Percentiles rank a stretch among this genome's conserved stretches.
phyloP scores from a whole-genome alignment of 2,797 vertebrate genomes.

The Coregonus ussuriensis region DNA sequence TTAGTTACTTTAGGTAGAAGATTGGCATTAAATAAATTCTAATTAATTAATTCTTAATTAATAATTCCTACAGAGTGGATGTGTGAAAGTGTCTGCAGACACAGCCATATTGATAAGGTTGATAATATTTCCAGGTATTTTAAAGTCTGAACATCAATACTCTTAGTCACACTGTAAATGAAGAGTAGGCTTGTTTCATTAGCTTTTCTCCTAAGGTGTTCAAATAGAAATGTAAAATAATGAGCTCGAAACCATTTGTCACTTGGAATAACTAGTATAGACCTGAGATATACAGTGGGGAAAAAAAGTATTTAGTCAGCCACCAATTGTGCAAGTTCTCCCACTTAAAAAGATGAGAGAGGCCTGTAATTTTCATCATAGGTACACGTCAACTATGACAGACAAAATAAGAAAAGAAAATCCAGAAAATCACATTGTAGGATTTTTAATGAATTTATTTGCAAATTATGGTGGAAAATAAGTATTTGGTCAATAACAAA shows the following conservation, averaged over 20 bases:
- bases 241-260: background rate
- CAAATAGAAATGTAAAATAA: background rate
- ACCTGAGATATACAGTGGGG: too few species aligned
- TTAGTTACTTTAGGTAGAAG: background rate
- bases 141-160: background rate
- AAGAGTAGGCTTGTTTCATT: background rate
- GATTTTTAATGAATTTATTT: too few species aligned
- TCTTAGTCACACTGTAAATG: background rate
- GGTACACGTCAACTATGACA: too few species aligned
- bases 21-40: background rate
- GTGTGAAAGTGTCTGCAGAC: background rate
- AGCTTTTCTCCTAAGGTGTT: background rate
- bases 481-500: too few species aligned
- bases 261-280: too few species aligned
- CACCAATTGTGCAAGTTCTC: too few species aligned
- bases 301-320: too few species aligned
- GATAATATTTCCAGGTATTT: background rate
- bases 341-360: too few species aligned
- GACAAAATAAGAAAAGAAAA: too few species aligned
- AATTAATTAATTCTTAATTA: background rate
- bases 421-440: too few species aligned
- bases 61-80: background rate
- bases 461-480: too few species aligned
- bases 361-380: too few species aligned
- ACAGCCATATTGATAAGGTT: background rate